A percentile compares a stretch with the other conserved stretches of the same genome.
phyloP scores from a whole-genome alignment of 1,140 invertebrate species.

The Meteorus sp. region DNA sequence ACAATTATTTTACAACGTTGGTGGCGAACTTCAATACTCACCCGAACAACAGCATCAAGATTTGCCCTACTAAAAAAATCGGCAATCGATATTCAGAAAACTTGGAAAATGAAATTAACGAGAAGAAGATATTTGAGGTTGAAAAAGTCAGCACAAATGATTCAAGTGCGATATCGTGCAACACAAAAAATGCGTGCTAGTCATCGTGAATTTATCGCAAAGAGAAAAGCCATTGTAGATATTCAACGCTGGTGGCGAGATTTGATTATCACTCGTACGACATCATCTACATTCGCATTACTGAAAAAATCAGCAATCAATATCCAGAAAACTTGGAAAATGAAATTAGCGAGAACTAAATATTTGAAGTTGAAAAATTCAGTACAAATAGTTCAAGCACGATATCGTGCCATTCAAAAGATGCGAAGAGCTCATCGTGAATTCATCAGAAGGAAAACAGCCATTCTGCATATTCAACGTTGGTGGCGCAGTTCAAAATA shows the following conservation, averaged over 20 bases:
- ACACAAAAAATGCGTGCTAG: constrained; percentile 9
- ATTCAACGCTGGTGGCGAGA: constrained; percentile 43
- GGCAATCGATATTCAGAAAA: constrained; percentile 25
- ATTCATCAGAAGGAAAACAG: constrained; percentile 20
- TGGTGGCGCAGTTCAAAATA: constrained; percentile 20
- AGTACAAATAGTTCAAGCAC: constrained; percentile 36
- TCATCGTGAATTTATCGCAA: constrained; percentile 6
- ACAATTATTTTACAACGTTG: constrained; percentile 38
- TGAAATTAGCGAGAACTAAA: constrained; percentile 43
- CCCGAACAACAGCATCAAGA: neutral
- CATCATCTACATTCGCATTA: constrained; percentile 2
- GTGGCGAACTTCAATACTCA: constrained; percentile 30
- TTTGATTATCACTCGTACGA: constrained; percentile 3
- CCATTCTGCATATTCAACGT: constrained; percentile 32
- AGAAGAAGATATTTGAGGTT: constrained; percentile 48
- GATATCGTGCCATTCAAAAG: constrained; percentile 31
- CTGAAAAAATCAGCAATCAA: constrained; percentile 28
- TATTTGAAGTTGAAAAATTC: constrained; percentile 48
- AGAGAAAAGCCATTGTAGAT: constrained; percentile 27
- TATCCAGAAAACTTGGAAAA: constrained; percentile 28
- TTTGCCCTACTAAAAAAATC: constrained; percentile 26
- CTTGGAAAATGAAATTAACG: constrained; percentile 39
- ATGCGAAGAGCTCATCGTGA: constrained; percentile 17
- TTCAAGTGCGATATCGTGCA: constrained; percentile 41
- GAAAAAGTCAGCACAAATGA: constrained; percentile 34